phyloP scores from a whole-genome alignment of 2,113 vertebrate genomes.

The rabbit (Oryctolagus cuniculus) region DNA sequence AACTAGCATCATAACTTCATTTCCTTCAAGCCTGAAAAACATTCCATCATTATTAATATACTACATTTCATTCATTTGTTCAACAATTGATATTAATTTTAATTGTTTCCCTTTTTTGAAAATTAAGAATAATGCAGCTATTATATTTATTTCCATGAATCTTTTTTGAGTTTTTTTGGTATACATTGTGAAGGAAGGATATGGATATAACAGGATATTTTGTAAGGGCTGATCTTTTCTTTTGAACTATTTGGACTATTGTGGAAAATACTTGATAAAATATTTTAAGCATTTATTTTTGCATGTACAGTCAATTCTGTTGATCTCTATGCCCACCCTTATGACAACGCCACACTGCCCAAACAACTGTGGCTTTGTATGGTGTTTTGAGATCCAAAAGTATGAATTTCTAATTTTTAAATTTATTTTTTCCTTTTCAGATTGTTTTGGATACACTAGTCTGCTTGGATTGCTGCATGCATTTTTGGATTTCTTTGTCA shows the following conservation, averaged over 20 bases:
- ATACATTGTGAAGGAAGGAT: background rate
- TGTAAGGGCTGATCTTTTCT: background rate
- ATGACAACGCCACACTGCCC: background rate
- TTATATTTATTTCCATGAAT: background rate
- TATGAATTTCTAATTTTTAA: background rate
- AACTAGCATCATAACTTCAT: background rate
- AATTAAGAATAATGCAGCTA: background rate
- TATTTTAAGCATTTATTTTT: background rate
- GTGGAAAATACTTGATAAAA: background rate
- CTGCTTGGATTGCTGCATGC: background rate
- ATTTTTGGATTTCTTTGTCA: background rate
- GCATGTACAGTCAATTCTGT: background rate
- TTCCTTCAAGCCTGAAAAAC: background rate
- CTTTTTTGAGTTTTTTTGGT: background rate
- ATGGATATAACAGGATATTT: background rate
- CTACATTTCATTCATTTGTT: background rate
- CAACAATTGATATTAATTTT: background rate
- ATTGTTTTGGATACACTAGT: background rate
- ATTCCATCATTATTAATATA: background rate
- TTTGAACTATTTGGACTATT: background rate
- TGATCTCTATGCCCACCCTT: background rate
- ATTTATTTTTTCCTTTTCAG: background rate
- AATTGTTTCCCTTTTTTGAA: background rate
- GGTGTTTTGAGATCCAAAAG: background rate
- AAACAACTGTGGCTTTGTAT: background rate